These are phyloP conservation scores for Dolichoris vasculosae DNA, from an alignment of 1,140 invertebrate genomes.

Conservation along the genomic window DNA sequence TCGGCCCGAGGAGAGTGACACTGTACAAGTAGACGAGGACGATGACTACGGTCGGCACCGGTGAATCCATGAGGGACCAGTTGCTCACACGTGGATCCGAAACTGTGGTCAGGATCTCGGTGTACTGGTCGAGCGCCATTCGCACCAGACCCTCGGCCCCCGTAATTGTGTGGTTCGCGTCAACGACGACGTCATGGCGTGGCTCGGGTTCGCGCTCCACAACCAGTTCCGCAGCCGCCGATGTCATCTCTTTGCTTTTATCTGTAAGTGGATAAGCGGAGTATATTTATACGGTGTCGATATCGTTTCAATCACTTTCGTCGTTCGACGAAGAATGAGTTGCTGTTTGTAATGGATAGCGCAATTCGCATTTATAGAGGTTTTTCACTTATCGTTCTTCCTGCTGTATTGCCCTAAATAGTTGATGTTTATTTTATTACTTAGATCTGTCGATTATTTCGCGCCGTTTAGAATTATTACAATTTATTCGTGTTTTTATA, in stretches of 20 bases:
- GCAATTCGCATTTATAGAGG: too few relatives aligned
- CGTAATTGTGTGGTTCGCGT: slow-evolving; percentile 67
- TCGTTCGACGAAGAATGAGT: too few relatives aligned
- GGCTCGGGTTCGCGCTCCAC: slow-evolving; percentile 67
- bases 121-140: slow-evolving; percentile 78
- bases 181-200: slow-evolving; percentile 59
- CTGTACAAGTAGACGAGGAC: slow-evolving; percentile 87
- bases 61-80: slow-evolving; percentile 94
- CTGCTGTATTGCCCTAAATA: background rate
- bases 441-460: background rate
- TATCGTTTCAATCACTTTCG: too few relatives aligned
- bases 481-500: background rate
- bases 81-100: slow-evolving; percentile 90
- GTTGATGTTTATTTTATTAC: background rate
- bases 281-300: too few relatives aligned
- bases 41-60: slow-evolving; percentile 88
- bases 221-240: slow-evolving; percentile 72
- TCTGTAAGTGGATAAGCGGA: background rate
- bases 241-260: slow-evolving; percentile 61
- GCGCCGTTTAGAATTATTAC: background rate
- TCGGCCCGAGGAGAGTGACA: slow-evolving; percentile 87
- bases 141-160: slow-evolving; percentile 75
- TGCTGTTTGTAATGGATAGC: too few relatives aligned
- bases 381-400: background rate
- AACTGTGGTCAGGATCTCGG: slow-evolving; percentile 76